Evolutionary conservation across 2,113 vertebrate species (phyloP), one percentile per base, ranked within the genome.

Genomic region (Oxyruncus cristatus): DNA sequence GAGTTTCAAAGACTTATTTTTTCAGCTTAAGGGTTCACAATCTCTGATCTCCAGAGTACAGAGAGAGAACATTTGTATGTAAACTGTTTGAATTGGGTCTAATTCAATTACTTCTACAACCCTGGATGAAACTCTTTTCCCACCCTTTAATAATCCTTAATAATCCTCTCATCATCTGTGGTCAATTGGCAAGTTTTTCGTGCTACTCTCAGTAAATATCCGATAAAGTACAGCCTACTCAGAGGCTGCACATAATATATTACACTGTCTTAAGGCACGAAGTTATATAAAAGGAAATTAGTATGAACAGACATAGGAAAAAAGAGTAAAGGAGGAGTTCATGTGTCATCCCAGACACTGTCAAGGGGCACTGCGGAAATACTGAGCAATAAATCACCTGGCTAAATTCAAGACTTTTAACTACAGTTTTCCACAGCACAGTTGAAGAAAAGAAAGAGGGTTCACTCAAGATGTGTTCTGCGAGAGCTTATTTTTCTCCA

Each of bases 41-140:
- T 91, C 80, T 91, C 94, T 93, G 87, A 91, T 88, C 89, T 96
- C 70, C 53, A 41, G 46, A 92, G 52, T 26, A 94, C 47, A 75
- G 33, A 41, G 56, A 82, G 89, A 77, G 81, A 95, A 89, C 74
- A 85, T 61, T 75, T 85, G 53, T 62, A 95, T 11, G 28, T 78
- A 75, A 92, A 94, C 70, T 79, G 79, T 62, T 79, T 91, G 84
- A 95, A 88, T 6, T 91, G 17, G 41, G 85, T 76, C 81, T 96
- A 91, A 94, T 94, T 96, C 81, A 93, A 96, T 96, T 94, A 93
- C 66, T 93, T 92, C 39, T 59, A 67, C 80, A 96, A 85, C 44
- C 73, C 86, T 95, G 77, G 89, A 92, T 53, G 56, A 93, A 97
- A 85, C 28, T 72, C 35, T 85, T 95, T 96, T 96, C 95, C 96